A percentile compares a stretch with the other conserved stretches of the same genome.
These are phyloP conservation scores for Burhinus oedicnemus DNA, from an alignment of 2,113 vertebrate genomes.

Conservation along the genomic window DNA sequence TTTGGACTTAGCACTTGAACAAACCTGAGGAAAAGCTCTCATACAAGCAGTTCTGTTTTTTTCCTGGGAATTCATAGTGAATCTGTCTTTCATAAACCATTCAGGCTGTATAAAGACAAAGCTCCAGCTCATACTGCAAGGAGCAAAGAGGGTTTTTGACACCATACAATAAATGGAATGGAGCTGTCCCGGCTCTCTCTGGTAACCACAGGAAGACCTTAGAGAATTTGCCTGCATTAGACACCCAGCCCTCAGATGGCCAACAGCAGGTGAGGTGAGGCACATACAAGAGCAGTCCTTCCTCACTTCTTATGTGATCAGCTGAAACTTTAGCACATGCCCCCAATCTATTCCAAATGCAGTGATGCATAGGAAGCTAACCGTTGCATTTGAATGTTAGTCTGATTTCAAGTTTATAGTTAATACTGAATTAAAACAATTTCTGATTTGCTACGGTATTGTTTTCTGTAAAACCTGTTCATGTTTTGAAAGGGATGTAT, in stretches of 20 bases:
- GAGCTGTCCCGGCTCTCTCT: not conserved
- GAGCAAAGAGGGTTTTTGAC: not conserved
- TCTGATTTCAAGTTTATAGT: not conserved
- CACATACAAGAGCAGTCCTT: not conserved
- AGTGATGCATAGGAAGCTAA: not conserved
- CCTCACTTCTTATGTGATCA: not conserved
- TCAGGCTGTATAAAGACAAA: not conserved
- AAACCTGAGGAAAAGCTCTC: not conserved
- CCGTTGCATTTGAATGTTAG: not conserved
- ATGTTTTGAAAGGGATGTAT: not conserved
- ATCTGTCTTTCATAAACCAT: not conserved
- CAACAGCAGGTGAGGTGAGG: not conserved
- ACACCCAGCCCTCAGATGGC: not conserved
- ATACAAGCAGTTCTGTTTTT: not conserved
- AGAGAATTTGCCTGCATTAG: not conserved
- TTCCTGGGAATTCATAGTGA: not conserved
- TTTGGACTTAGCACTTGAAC: not conserved
- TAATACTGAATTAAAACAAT: not conserved
- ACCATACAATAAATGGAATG: not conserved
- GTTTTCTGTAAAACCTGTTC: not conserved
- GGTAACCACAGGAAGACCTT: not conserved
- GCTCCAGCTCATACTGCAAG: not conserved
- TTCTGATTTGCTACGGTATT: not conserved
- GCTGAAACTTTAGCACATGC: not conserved
- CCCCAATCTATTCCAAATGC: not conserved